These are phyloP conservation scores for Castor canadensis DNA, from an alignment of 2,113 vertebrate genomes.

Conservation along the genomic window DNA sequence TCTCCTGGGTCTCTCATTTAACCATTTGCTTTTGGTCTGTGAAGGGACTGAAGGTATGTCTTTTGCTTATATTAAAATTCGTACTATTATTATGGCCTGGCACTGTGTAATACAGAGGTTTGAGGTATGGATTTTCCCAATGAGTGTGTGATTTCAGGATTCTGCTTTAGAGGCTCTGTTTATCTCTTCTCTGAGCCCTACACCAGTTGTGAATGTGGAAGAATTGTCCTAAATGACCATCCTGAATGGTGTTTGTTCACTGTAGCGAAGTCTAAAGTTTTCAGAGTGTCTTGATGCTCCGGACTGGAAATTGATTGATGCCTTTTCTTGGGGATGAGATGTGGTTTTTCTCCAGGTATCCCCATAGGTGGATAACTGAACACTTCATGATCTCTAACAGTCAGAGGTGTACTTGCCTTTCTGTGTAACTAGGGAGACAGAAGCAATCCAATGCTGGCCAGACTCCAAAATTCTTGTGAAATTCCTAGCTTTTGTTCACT, in stretches of 20 bases:
- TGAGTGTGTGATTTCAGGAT: not conserved
- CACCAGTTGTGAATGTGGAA: not conserved
- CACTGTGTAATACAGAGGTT: not conserved
- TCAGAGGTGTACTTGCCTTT: not conserved
- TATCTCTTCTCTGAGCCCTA: not conserved
- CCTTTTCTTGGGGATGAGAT: not conserved
- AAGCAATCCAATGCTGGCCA: not conserved
- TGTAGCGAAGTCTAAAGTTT: not conserved
- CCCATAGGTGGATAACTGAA: not conserved
- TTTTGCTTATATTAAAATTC: not conserved
- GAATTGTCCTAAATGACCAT: not conserved
- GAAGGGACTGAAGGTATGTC: not conserved
- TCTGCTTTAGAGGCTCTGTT: not conserved
- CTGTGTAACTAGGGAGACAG: not conserved
- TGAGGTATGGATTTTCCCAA: not conserved
- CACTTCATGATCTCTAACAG: not conserved
- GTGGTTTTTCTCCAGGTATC: not conserved
- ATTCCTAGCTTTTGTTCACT: conserved; percentile 10
- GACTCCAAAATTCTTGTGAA: conserved; percentile 25
- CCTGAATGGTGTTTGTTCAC: not conserved
- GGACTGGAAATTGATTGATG: not conserved
- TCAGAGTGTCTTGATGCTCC: not conserved
- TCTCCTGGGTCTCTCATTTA: no score
- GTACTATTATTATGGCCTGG: not conserved
- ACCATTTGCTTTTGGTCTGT: not conserved